Evolutionary conservation across 2,888 invertebrate species (phyloP), one percentile per base, ranked within the genome.

Genomic region (Lasioglossum morio): DNA sequence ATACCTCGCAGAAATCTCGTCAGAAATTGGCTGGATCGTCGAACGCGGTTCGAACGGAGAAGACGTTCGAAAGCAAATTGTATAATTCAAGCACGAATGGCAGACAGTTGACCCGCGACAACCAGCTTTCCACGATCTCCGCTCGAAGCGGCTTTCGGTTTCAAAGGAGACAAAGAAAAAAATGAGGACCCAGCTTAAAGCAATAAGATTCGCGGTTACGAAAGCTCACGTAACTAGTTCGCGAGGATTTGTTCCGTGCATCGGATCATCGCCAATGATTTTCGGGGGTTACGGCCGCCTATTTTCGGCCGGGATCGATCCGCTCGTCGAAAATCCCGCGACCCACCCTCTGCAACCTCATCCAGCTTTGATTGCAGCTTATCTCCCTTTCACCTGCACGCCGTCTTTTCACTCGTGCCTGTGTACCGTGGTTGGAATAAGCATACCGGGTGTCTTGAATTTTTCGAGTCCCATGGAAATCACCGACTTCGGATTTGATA

Each of bases 211-310:
- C 46, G 37, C 77, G 57, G 74, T 89, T 89, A 88, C 88, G 85
- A 85, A 90, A 90, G 77, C 82, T 85, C 80, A 82, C 83, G 85
- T 81, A 89, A 89, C 72, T 63, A 74, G 66, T 66, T 46, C 76
- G 23, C 27, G 57, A 70, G 53, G n/a, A 14, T 12, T 14, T n/a
- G 40, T 43, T 74, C 19, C 73, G 63, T 77, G 69, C 48, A 8
- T 27, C 53, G 27, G 63, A 72, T 73, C 63, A 48, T 30, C 30
- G 27, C 34, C 27, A 30, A 43, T 19, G 46, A 72, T 57, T 27
- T 66, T 74, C 43, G 30, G 46, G 27, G 60, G 69, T 79, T 16
- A 73, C 30, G 43, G 40, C 72, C 46, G 74, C 57, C 81, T 81
- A 79, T 74, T 85, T 80, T 87, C 66, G 77, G 66, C 40, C 63